Percentiles rank a stretch among this genome's conserved stretches.
These are phyloP conservation scores for Trissoscelio sp. DNA, from an alignment of 2,888 invertebrate species.

Conservation along the genomic window DNA sequence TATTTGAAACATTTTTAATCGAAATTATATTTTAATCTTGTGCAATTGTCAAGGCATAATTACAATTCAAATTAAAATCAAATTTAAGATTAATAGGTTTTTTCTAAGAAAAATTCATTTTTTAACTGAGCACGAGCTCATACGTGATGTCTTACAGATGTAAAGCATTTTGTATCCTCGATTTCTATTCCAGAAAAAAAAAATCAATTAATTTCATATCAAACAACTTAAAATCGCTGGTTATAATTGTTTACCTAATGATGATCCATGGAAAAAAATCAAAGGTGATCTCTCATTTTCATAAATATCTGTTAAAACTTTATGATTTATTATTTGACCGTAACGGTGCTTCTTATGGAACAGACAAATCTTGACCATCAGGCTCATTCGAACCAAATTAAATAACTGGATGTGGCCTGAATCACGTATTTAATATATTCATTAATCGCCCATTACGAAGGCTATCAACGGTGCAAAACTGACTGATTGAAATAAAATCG, in stretches of 20 bases:
- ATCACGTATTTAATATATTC: constrained; percentile 58
- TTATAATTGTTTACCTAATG: constrained; percentile 52
- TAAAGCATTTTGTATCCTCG: background rate
- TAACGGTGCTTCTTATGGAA: constrained; percentile 58
- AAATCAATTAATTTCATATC: constrained; percentile 15
- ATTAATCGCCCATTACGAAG: constrained; percentile 50
- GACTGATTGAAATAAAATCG: constrained; percentile 45
- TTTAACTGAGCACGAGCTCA: background rate
- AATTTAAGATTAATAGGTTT: too few relatives aligned
- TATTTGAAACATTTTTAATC: too few relatives aligned
- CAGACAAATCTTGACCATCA: constrained; percentile 15
- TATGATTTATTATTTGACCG: constrained; percentile 53
- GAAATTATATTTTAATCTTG: too few relatives aligned
- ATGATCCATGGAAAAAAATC: constrained; percentile 40
- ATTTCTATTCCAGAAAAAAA: constrained; percentile 1
- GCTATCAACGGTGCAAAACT: constrained; percentile 47
- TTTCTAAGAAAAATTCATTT: background rate
- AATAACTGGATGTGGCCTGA: constrained; percentile 54
- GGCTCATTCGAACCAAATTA: constrained; percentile 54
- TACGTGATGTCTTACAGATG: background rate
- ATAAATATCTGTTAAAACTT: constrained; percentile 64
- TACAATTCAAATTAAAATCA: too few relatives aligned
- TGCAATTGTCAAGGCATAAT: too few relatives aligned
- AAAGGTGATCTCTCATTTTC: constrained; percentile 63
- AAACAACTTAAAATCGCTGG: constrained; percentile 4